Evolutionary conservation across 2,797 vertebrate genomes (phyloP).

Genomic region (Artibeus lituratus): DNA sequence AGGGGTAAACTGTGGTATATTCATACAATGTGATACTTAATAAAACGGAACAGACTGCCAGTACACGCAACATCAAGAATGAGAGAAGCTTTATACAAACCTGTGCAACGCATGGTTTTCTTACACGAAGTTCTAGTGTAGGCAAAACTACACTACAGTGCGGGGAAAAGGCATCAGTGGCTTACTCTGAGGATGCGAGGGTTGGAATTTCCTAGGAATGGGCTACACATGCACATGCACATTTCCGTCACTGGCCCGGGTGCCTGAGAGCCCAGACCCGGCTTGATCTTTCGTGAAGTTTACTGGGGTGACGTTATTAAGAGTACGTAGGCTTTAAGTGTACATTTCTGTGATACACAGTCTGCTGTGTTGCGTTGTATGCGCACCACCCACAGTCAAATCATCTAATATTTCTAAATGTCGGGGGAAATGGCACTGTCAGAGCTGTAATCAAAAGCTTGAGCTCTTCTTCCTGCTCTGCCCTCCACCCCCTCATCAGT

Average conservation of each 20-base stretch:
- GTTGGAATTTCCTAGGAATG: neutral
- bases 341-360: neutral
- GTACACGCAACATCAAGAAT: neutral
- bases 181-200: neutral
- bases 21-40: neutral
- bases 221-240: too few relatives aligned
- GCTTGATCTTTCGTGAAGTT: neutral
- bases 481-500: too few relatives aligned
- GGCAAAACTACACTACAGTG: neutral
- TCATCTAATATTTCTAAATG: neutral
- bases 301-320: neutral
- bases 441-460: neutral
- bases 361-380: neutral
- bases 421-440: neutral
- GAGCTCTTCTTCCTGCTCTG: neutral
- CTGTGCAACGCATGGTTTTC: neutral
- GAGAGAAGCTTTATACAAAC: neutral
- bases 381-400: neutral
- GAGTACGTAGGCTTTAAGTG: neutral
- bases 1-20: neutral
- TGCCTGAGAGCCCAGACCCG: neutral
- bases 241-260: neutral
- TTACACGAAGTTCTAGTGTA: neutral
- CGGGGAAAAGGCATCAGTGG: accelerated
- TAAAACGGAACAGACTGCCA: neutral